Conservation (phyloP, 2,797 vertebrate genomes). For the Allobates femoralis region DNA sequence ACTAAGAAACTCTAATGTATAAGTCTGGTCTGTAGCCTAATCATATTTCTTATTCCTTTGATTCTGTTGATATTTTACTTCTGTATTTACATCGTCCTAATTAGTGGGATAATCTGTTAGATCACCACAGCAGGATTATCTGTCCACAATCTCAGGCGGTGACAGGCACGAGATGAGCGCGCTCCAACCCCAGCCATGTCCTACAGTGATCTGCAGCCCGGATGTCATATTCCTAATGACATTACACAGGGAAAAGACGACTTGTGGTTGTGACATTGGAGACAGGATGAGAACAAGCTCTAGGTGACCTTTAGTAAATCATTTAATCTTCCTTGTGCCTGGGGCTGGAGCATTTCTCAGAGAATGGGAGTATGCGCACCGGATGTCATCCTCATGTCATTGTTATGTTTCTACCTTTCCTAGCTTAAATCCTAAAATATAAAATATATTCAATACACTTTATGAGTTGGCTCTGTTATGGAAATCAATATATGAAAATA, state of each 20-base stretch:
- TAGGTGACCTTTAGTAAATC: conserved; percentile 54
- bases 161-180: neutral
- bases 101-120: neutral
- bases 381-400: neutral
- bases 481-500: no score
- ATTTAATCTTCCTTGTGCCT: conserved; percentile 45
- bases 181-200: neutral
- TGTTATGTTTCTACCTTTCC: neutral
- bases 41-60: neutral
- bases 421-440: neutral
- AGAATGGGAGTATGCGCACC: neutral
- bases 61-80: neutral
- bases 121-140: conserved; percentile 12
- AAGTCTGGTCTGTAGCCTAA: no score
- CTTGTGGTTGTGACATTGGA: conserved; percentile 26
- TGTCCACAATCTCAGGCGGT: neutral
- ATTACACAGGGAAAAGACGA: neutral
- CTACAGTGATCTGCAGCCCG: neutral
- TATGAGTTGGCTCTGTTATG: no score
- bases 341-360: neutral
- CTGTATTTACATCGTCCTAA: no score
- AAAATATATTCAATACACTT: neutral
- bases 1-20: no score
- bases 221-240: conserved; percentile 44
- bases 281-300: neutral